Percentiles rank a stretch among this genome's conserved stretches.
Conservation (phyloP, 2,797 vertebrate species). For the Takifugu rubripes region DNA sequence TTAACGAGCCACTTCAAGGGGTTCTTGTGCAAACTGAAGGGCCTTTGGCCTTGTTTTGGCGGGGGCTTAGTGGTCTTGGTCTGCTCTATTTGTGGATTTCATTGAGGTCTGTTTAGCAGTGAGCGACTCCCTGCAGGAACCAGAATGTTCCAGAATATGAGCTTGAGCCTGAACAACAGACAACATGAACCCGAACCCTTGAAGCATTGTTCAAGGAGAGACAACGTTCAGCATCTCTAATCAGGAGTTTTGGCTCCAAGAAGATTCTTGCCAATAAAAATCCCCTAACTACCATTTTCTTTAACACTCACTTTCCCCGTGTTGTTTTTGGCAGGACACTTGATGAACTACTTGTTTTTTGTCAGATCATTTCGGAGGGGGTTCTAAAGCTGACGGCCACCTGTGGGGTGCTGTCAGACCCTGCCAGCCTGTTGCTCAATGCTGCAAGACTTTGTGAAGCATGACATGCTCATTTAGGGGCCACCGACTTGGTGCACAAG, state of each 20-base stretch:
- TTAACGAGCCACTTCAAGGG: slow-evolving; percentile 26
- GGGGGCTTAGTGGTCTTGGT: slow-evolving; percentile 1
- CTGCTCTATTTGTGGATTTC: slow-evolving; percentile 57
- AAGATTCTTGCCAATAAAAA: too few relatives aligned
- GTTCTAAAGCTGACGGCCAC: slow-evolving; percentile 62
- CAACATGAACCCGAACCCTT: slow-evolving; percentile 8
- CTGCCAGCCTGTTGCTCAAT: slow-evolving; percentile 53
- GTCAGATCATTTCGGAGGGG: not conserved
- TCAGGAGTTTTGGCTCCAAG: not conserved
- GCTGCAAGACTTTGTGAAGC: slow-evolving; percentile 59
- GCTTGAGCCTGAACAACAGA: slow-evolving; percentile 25
- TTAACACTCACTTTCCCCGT: not conserved
- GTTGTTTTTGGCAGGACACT: not conserved
- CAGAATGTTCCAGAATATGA: slow-evolving; percentile 54
- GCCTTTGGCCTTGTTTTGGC: slow-evolving; percentile 42
- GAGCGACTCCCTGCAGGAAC: slow-evolving; percentile 21
- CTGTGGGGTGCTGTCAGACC: slow-evolving; percentile 53
- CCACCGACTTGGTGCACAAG: slow-evolving; percentile 63
- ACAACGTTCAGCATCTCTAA: slow-evolving; percentile 10
- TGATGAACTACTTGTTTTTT: not conserved
- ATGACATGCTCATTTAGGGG: slow-evolving; percentile 63
- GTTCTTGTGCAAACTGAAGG: slow-evolving; percentile 44
- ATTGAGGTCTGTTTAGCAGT: slow-evolving; percentile 54
- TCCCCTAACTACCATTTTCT: too few relatives aligned
- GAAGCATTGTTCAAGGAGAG: slow-evolving; percentile 5